Conservation (phyloP, 2,113 vertebrate genomes). For the Castor canadensis region DNA sequence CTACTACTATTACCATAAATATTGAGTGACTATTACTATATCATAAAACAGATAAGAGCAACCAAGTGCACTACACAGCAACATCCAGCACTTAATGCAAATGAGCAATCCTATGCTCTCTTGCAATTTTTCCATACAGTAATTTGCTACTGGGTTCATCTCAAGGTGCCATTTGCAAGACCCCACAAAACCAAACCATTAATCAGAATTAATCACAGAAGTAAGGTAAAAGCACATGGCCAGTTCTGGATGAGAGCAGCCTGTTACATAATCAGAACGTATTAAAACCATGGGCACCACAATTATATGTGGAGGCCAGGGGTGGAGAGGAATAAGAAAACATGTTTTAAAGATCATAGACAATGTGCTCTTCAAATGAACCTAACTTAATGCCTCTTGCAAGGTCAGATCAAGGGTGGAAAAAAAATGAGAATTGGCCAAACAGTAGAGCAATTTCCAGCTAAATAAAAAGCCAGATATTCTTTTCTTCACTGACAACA, state of each 20-base stretch:
- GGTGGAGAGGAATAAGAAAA: constrained; percentile 77
- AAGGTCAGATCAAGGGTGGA: constrained; percentile 93
- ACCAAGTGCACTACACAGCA: not conserved
- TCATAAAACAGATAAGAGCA: constrained; percentile 1
- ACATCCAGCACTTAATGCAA: constrained; percentile 44
- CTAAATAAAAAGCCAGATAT: constrained; percentile 84
- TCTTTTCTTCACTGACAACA: constrained; percentile 85
- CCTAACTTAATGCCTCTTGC: constrained; percentile 86
- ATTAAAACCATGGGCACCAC: constrained; percentile 75
- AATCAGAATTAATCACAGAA: constrained; percentile 81
- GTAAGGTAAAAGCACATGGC: constrained; percentile 72
- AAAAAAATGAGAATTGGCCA: constrained; percentile 93
- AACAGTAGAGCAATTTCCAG: constrained; percentile 89
- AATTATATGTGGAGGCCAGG: constrained; percentile 71
- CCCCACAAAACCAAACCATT: constrained; percentile 73
- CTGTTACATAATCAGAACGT: constrained; percentile 81
- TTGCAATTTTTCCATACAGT: constrained; percentile 56
- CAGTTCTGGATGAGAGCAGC: constrained; percentile 58
- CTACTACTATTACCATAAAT: constrained; percentile 17
- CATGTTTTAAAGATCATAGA: constrained; percentile 85
- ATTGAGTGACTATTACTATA: constrained; percentile 29
- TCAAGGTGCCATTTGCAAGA: constrained; percentile 72
- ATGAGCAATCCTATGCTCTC: constrained; percentile 15
- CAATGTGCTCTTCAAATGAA: constrained; percentile 84
- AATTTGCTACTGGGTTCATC: constrained; percentile 77